phyloP scores from a whole-genome alignment of 2,797 vertebrate species.

The Lepilemur septentrionalis region DNA sequence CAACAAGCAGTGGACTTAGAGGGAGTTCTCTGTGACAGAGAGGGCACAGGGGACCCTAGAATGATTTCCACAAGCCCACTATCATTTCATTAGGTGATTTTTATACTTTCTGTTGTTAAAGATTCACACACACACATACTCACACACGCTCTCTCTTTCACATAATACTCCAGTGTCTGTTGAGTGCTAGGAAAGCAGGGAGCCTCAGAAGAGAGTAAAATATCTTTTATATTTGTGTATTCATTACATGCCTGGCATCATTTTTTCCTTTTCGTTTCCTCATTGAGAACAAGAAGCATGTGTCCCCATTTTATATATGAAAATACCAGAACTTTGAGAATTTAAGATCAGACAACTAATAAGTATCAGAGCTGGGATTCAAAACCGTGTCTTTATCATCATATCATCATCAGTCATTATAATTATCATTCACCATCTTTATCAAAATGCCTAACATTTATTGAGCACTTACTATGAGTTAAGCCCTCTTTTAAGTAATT shows the following conservation, averaged over 20 bases:
- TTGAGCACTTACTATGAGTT: neutral
- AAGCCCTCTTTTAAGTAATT: neutral
- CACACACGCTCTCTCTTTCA: neutral
- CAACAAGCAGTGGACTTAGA: slow-evolving; percentile 34
- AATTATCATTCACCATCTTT: neutral
- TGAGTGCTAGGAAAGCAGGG: neutral
- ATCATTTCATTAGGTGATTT: slow-evolving; percentile 40
- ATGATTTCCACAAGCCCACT: neutral
- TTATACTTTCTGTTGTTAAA: neutral
- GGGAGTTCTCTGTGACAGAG: slow-evolving; percentile 24
- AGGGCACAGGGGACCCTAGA: slow-evolving; percentile 22
- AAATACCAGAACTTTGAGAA: slow-evolving; percentile 20
- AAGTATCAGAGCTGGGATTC: neutral
- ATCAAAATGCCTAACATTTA: neutral
- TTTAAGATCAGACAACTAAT: neutral
- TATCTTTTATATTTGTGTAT: neutral
- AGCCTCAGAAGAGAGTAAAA: neutral
- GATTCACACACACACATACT: neutral
- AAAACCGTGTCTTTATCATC: neutral
- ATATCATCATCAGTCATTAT: neutral
- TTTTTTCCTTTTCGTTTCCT: neutral
- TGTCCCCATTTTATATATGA: neutral
- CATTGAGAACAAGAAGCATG: neutral
- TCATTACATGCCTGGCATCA: neutral
- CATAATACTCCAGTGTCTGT: neutral